Evolutionary conservation across 1,140 invertebrate species (phyloP).

Genomic region (Calycopis cecrops): DNA sequence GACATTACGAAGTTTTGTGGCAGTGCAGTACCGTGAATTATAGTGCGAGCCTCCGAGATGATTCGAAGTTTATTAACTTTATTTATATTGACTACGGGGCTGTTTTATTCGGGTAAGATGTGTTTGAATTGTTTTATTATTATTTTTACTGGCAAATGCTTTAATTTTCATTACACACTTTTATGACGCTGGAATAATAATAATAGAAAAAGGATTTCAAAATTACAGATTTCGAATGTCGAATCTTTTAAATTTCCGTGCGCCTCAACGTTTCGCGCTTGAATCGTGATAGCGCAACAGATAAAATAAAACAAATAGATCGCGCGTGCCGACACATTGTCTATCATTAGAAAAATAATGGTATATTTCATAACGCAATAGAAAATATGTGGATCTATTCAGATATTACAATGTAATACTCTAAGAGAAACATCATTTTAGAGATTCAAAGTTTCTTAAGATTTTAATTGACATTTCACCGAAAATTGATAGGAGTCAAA

Average conservation of each 20-base stretch:
- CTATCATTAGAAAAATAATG: too few relatives aligned
- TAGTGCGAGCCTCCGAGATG: slow-evolving; percentile 21
- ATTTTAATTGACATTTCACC: too few relatives aligned
- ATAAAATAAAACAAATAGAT: slow-evolving; percentile 1
- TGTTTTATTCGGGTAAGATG: slow-evolving; percentile 27
- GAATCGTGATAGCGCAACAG: slow-evolving; percentile 2
- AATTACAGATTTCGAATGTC: too few relatives aligned
- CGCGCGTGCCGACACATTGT: too few relatives aligned
- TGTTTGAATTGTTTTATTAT: slow-evolving; percentile 1
- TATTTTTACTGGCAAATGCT: neutral
- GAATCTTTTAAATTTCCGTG: neutral
- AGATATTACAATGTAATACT: too few relatives aligned
- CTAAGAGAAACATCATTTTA: too few relatives aligned
- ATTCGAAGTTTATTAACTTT: slow-evolving; percentile 24
- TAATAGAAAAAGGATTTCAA: too few relatives aligned
- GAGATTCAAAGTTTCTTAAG: too few relatives aligned
- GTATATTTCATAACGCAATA: too few relatives aligned
- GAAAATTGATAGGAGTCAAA: too few relatives aligned
- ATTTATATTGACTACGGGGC: slow-evolving; percentile 30
- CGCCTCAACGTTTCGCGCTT: neutral
- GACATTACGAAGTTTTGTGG: slow-evolving; percentile 36
- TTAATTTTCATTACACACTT: neutral
- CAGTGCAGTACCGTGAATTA: slow-evolving; percentile 19
- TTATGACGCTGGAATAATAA: too few relatives aligned
- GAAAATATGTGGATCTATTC: too few relatives aligned